These are phyloP conservation scores for Calidris pygmaea DNA, from an alignment of 2,113 vertebrate genomes.

Conservation along the genomic window DNA sequence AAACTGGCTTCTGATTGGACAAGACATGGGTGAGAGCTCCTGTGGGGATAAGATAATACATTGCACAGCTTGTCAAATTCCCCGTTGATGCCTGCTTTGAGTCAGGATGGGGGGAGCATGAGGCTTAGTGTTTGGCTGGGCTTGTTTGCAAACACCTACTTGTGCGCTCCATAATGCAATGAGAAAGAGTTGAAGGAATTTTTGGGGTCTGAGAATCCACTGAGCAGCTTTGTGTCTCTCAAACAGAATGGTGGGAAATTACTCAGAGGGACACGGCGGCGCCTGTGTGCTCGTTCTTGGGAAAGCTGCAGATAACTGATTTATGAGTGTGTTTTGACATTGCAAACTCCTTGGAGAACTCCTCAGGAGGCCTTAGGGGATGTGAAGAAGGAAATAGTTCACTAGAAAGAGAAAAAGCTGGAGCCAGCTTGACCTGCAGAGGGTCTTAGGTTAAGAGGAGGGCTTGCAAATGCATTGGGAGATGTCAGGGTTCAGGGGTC, in stretches of 20 bases:
- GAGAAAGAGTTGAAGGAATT: background rate
- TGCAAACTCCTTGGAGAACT: slow-evolving; percentile 24
- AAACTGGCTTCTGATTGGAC: background rate
- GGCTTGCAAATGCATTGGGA: background rate
- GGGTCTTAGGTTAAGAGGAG: background rate
- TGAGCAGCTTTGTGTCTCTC: background rate
- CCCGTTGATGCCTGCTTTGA: background rate
- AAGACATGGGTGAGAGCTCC: slow-evolving; percentile 12
- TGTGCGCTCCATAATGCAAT: background rate
- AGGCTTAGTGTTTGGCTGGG: background rate
- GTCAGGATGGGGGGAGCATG: background rate
- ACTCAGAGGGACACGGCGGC: background rate
- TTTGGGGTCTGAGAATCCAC: background rate
- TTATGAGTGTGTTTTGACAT: slow-evolving; percentile 13
- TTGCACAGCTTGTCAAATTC: background rate
- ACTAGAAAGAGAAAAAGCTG: background rate
- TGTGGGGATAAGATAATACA: background rate
- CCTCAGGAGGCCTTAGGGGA: background rate
- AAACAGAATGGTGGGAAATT: background rate
- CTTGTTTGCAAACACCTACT: slow-evolving; percentile 58
- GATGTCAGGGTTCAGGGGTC: background rate
- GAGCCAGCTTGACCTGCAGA: slow-evolving; percentile 5
- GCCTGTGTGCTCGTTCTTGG: background rate
- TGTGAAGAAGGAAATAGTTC: background rate
- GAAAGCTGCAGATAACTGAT: slow-evolving; percentile 28